These are phyloP conservation scores for Listronotus oregonensis DNA, from an alignment of 1,140 invertebrate genomes.

Conservation along the genomic window DNA sequence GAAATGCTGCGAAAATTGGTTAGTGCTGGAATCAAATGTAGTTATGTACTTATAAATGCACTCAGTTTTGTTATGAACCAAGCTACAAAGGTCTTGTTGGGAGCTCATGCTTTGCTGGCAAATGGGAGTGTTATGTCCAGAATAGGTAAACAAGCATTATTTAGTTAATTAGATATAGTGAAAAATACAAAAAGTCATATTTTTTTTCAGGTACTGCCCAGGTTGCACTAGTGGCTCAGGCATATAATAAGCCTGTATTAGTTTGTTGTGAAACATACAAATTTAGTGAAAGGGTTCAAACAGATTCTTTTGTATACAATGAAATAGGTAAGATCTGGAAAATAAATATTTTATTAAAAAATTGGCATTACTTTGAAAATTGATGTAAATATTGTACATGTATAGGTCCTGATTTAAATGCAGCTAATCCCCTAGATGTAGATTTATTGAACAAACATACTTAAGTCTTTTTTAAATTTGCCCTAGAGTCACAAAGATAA, in stretches of 20 bases:
- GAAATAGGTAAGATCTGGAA: slow-evolving; percentile 72
- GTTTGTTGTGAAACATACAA: slow-evolving; percentile 96
- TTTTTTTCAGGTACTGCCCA: slow-evolving; percentile 68
- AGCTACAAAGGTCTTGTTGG: slow-evolving; percentile 76
- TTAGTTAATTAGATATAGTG: background rate
- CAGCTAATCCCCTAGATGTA: no score
- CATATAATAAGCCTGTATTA: slow-evolving; percentile 85
- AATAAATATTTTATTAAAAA: no score
- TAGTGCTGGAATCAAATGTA: slow-evolving; percentile 72
- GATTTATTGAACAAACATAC: no score
- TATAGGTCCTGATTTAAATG: no score
- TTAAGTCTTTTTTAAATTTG: slow-evolving; percentile 33
- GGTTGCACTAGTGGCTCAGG: slow-evolving; percentile 83
- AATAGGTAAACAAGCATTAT: slow-evolving; percentile 57
- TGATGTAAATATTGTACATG: no score
- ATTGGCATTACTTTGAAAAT: no score
- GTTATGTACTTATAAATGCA: slow-evolving; percentile 83
- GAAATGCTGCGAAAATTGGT: slow-evolving; percentile 76
- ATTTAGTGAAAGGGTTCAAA: slow-evolving; percentile 88
- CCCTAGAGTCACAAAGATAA: slow-evolving; percentile 2
- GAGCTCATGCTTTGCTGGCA: slow-evolving; percentile 84
- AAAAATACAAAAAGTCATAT: background rate
- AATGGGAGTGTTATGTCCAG: slow-evolving; percentile 91
- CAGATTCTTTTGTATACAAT: slow-evolving; percentile 91
- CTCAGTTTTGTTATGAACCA: slow-evolving; percentile 82